Base-by-base conservation (phyloP, 2,113 vertebrate species). In the Hystrix cristata region DNA sequence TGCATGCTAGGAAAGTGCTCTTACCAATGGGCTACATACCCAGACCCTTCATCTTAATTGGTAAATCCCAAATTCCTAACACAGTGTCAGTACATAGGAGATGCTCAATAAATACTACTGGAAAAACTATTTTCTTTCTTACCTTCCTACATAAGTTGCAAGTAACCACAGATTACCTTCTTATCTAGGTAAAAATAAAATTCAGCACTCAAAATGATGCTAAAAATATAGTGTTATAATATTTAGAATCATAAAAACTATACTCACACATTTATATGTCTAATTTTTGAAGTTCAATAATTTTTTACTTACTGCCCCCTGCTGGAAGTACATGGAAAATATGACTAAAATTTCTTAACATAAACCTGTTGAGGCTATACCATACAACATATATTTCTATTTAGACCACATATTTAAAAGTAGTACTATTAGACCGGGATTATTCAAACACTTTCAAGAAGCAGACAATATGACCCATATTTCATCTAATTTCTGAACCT, bases 271-370 rank as follows among this genome's bases (percentile, higher is more conserved):
- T 62, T 90, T 89, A 29, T 18, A 71, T 76, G 19, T 79, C 94
- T 90, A 74, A 95, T 85, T 88, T 95, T 84, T 57, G 5, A 86
- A 95, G 31, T 34, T 59, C 29, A 65, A 25, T 65, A 90, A 84
- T 96, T 96, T 90, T 90, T 81, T 51, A 85, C 29, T 83, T 96
- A 85, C 60, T 96, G 59, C 59, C 88, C 53, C 27, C 82, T 94
- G 89, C 38, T 94, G 60, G 48, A 94, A 76, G 80, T 53, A 87
- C 67, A 65, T 87, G 38, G 72, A 60, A 92, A 90, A 91, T 62
- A 90, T 64, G 19, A 86, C 65, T 90, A 83, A 90, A 95, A 78
- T 62, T 38, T 84, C 21, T 79, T 46, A 65, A 65, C 15, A 91
- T 34, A 34, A 94, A 89, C n/a, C 55, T 72, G 8, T 84, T 4